A percentile compares a stretch with the other conserved stretches of the same genome.
Conservation (phyloP, 2,797 vertebrate genomes). For the Acomys russatus region DNA sequence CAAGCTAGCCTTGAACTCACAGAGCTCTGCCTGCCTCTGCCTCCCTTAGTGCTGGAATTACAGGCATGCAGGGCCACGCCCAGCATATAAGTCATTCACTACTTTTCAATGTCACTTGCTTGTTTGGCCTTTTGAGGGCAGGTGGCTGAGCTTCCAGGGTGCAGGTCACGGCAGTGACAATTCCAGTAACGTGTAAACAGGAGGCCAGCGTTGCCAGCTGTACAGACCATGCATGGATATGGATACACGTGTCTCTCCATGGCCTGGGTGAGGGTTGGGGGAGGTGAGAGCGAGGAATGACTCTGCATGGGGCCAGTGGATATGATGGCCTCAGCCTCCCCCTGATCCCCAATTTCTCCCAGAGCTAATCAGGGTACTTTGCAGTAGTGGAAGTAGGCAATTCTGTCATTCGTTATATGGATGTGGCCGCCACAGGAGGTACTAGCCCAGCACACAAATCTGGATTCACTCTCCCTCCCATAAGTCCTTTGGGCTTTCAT, state of each 20-base stretch:
- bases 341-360: background rate
- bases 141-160: background rate
- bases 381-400: background rate
- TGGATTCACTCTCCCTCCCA: background rate
- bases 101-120: background rate
- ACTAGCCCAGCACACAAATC: too few species aligned
- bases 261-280: rapidly evolving
- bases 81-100: background rate
- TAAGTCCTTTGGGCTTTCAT: background rate
- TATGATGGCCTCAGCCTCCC: background rate
- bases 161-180: background rate
- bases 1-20: too few species aligned
- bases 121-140: background rate
- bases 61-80: too few species aligned
- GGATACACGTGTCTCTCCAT: background rate
- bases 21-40: too few species aligned
- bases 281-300: background rate
- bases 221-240: too few species aligned
- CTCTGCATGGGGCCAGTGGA: background rate
- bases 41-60: too few species aligned
- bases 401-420: background rate
- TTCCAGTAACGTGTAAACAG: background rate
- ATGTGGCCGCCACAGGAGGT: background rate
- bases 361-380: background rate
- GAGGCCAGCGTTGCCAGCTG: background rate